phyloP scores from a whole-genome alignment of 2,113 vertebrate species.

The Girardinichthys multiradiatus region DNA sequence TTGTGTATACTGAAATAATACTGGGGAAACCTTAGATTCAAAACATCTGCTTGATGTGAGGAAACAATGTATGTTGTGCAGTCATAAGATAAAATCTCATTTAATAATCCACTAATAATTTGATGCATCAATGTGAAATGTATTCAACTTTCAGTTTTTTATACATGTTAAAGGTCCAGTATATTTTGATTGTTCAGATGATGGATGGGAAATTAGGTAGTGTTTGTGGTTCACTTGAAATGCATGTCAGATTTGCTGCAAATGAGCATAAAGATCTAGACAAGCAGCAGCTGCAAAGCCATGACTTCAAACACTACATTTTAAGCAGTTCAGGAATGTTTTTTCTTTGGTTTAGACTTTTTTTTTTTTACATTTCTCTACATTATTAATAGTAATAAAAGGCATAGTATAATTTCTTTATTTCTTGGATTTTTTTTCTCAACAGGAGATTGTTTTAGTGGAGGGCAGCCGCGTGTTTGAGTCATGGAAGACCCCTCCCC shows the following conservation, averaged over 20 bases:
- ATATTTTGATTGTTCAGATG: not conserved
- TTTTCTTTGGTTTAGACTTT: not conserved
- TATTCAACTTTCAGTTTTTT: not conserved
- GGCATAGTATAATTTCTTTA: no score
- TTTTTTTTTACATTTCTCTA: no score
- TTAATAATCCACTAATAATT: not conserved
- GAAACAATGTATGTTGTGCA: not conserved
- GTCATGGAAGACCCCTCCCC: conserved; percentile 89
- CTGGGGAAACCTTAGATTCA: conserved; percentile 1
- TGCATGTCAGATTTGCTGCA: not conserved
- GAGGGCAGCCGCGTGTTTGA: conserved; percentile 89
- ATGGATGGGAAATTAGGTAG: not conserved
- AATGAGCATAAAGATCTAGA: not conserved
- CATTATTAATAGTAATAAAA: no score
- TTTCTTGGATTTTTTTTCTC: conserved; percentile 18
- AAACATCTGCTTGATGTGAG: conserved; percentile 7
- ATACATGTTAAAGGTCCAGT: not conserved
- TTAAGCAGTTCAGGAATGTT: not conserved
- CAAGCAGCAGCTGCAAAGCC: no score
- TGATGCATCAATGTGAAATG: not conserved
- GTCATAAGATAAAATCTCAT: not conserved
- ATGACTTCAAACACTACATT: not conserved
- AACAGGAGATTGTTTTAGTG: conserved; percentile 87
- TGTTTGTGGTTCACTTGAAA: not conserved
- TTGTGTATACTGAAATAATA: conserved; percentile 43